Evolutionary conservation across 92 coral and sea anemone genomes (phyloP).

Genomic region (Muricea muricata): DNA sequence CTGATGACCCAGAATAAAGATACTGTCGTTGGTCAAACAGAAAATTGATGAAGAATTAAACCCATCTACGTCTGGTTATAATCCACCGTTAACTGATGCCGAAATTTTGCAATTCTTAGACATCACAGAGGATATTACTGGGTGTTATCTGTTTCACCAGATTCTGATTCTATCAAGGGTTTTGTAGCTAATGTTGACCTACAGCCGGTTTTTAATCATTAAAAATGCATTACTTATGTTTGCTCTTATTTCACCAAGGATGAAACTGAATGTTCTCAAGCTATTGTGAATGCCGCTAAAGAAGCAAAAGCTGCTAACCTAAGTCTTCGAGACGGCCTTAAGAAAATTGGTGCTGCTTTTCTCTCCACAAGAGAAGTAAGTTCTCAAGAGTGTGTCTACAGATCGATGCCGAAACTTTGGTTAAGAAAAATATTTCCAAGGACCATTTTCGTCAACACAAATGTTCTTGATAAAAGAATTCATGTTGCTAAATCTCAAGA

Average conservation of each 20-base stretch:
- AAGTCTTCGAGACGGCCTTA: not conserved
- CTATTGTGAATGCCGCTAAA: slow-evolving; percentile 10
- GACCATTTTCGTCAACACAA: slow-evolving; percentile 70
- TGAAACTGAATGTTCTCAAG: too few species aligned
- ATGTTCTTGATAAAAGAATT: slow-evolving; percentile 67
- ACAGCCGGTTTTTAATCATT: too few species aligned
- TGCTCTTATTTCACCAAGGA: too few species aligned
- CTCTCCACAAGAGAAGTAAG: slow-evolving; percentile 65
- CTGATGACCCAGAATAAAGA: too few species aligned
- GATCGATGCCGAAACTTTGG: slow-evolving; percentile 71
- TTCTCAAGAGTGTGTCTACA: slow-evolving; percentile 32
- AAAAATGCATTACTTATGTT: too few species aligned
- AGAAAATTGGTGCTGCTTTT: slow-evolving; percentile 66
- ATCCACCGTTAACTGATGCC: slow-evolving; percentile 59
- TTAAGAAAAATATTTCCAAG: too few species aligned
- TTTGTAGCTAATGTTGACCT: slow-evolving; percentile 26
- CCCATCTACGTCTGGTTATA: slow-evolving; percentile 25
- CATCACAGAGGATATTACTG: slow-evolving; percentile 69
- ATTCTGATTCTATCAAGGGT: slow-evolving; percentile 64
- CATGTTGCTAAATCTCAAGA: slow-evolving; percentile 65
- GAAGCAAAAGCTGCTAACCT: slow-evolving; percentile 11
- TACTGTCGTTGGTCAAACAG: not conserved
- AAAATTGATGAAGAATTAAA: slow-evolving; percentile 16
- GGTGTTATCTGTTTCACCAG: slow-evolving; percentile 71
- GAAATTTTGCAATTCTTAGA: slow-evolving; percentile 51